Percentiles rank a stretch among this genome's conserved stretches.
These are phyloP conservation scores for Scaptodrosophila latifasciaeformis DNA, from an alignment of 2,888 invertebrate species.

Conservation along the genomic window DNA sequence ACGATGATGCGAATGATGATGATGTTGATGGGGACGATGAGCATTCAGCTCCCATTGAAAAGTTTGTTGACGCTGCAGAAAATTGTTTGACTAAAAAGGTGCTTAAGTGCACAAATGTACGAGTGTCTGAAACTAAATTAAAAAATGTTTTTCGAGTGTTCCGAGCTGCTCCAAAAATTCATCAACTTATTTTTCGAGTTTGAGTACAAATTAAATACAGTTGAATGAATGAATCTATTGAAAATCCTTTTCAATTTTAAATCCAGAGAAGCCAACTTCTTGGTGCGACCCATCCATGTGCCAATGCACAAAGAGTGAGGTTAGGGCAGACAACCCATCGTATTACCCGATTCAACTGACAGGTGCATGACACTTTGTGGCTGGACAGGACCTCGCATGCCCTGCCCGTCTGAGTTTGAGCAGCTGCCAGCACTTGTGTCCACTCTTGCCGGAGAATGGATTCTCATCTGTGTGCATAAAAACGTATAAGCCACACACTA, in stretches of 20 bases:
- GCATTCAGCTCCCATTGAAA: too few species aligned
- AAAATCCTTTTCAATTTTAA: too few species aligned
- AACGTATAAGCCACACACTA: slow-evolving; percentile 37
- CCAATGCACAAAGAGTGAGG: too few species aligned
- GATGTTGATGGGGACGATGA: slow-evolving; percentile 30
- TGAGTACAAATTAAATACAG: too few species aligned
- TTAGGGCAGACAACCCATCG: slow-evolving; percentile 55
- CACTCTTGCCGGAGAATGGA: slow-evolving; percentile 34
- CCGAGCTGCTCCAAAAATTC: slow-evolving; percentile 6
- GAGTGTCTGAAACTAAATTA: too few species aligned
- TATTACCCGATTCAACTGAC: slow-evolving; percentile 64
- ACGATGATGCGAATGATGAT: slow-evolving; percentile 18
- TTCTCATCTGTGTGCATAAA: slow-evolving; percentile 39
- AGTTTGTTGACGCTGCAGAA: slow-evolving; percentile 29
- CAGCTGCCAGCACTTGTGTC: neutral
- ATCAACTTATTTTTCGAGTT: too few species aligned
- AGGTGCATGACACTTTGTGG: slow-evolving; percentile 68
- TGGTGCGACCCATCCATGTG: too few species aligned
- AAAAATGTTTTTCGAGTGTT: too few species aligned
- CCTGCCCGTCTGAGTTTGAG: slow-evolving; percentile 25
- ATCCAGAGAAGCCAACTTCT: too few species aligned
- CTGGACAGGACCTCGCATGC: slow-evolving; percentile 39
- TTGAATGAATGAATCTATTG: too few species aligned
- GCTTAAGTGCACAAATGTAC: neutral
- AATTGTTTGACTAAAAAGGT: neutral